Conservation (phyloP, 2,797 vertebrate genomes). For the Hirundo rustica region DNA sequence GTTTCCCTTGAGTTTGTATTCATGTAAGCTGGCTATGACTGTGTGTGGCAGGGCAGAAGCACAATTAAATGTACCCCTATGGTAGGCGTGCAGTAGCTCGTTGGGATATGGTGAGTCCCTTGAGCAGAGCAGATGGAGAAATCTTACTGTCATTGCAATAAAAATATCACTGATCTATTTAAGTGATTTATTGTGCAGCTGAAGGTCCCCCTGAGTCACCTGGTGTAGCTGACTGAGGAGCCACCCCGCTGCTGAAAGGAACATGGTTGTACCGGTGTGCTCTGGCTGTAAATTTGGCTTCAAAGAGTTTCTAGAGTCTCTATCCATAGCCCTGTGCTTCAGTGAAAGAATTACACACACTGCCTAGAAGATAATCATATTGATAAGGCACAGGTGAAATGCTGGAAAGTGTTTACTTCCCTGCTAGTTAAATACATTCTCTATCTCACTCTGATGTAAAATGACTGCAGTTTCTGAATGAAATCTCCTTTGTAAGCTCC, state of each 20-base stretch:
- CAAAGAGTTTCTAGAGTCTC: not conserved
- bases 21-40: not conserved
- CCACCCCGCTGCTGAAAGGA: fast-evolving
- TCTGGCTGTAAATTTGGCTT: not conserved
- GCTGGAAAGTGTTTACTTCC: not conserved
- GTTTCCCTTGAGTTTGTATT: not conserved
- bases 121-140: not conserved
- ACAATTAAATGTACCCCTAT: not conserved
- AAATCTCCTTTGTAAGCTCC: not conserved
- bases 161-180: not conserved
- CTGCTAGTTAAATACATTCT: not conserved
- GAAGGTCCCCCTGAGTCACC: not conserved
- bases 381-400: not conserved
- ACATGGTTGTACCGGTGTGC: not conserved
- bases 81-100: not conserved
- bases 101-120: not conserved
- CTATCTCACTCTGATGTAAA: not conserved
- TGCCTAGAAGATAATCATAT: not conserved
- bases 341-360: not conserved
- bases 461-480: not conserved
- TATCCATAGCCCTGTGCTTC: not conserved
- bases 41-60: not conserved
- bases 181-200: not conserved
- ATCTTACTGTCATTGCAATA: not conserved
- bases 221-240: not conserved